These are phyloP conservation scores for Sus scrofa DNA, from an alignment of 2,113 vertebrate genomes.

Conservation along the genomic window DNA sequence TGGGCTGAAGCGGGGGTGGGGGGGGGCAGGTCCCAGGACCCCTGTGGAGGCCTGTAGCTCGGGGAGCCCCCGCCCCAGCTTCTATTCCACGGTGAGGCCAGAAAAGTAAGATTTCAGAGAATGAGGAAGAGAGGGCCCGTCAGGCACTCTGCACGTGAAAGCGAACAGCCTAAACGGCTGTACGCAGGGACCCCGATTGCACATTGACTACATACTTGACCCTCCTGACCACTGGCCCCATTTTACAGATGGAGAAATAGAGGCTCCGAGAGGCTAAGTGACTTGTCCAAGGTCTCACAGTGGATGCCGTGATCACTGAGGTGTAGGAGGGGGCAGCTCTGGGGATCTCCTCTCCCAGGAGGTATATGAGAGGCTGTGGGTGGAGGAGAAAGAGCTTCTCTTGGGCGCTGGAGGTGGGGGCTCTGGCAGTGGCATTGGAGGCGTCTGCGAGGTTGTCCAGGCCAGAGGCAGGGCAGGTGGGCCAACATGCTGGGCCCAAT, in stretches of 20 bases:
- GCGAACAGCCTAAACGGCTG: background rate
- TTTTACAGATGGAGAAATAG: background rate
- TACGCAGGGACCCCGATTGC: background rate
- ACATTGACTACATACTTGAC: background rate
- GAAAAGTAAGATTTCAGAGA: background rate
- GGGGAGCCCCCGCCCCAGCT: background rate
- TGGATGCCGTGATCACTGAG: too few species aligned
- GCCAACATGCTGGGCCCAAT: background rate
- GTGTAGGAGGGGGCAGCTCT: too few species aligned
- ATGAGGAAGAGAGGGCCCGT: too few species aligned
- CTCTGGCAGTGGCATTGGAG: accelerated
- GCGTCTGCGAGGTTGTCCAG: background rate
- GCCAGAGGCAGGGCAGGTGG: background rate
- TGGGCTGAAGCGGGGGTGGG: background rate
- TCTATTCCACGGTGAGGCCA: background rate
- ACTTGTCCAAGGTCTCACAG: background rate
- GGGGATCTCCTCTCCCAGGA: background rate
- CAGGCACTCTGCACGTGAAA: accelerated
- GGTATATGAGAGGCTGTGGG: background rate
- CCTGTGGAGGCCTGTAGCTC: background rate
- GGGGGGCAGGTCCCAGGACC: background rate
- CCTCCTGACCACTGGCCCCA: background rate
- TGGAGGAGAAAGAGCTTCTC: background rate
- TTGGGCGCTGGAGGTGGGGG: background rate
- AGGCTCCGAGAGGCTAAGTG: background rate